These are phyloP conservation scores for Dasypus novemcinctus DNA, from an alignment of 2,113 vertebrate species.

Conservation along the genomic window DNA sequence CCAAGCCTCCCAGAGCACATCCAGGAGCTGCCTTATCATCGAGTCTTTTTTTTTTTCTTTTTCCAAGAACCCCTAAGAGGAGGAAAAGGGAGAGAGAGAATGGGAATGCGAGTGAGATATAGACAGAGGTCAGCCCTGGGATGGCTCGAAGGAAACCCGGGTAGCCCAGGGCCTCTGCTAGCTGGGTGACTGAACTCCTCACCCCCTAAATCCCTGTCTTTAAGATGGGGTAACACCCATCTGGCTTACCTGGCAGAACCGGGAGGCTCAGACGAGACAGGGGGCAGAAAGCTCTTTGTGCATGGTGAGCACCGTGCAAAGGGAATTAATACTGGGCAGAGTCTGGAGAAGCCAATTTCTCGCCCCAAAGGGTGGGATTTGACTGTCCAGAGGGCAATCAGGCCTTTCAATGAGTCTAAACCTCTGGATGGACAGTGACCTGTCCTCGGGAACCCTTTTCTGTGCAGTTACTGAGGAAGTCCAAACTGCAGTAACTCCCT, in stretches of 20 bases:
- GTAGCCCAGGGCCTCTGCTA: neutral
- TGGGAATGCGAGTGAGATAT: too few relatives aligned
- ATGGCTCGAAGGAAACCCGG: neutral
- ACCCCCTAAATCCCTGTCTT: neutral
- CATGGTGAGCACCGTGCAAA: accelerated
- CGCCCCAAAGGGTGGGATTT: neutral
- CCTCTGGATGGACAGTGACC: neutral
- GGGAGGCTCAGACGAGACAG: neutral
- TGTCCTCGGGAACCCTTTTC: neutral
- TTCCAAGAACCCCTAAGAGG: neutral
- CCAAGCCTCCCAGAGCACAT: neutral
- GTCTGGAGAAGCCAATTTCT: neutral
- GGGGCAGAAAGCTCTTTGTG: neutral
- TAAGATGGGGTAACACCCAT: neutral
- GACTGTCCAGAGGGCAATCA: neutral
- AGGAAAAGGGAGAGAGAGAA: neutral
- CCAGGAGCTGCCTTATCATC: neutral
- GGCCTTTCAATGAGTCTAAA: neutral
- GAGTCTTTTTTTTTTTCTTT: neutral
- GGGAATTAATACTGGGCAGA: neutral
- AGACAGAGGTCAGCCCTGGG: neutral
- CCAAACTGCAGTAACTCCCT: neutral
- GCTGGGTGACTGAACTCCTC: neutral
- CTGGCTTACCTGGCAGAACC: neutral
- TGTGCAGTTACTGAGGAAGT: neutral